Evolutionary conservation across 1,140 invertebrate species (phyloP), one percentile per base, ranked within the genome.

Genomic region (Diorhabda sublineata): DNA sequence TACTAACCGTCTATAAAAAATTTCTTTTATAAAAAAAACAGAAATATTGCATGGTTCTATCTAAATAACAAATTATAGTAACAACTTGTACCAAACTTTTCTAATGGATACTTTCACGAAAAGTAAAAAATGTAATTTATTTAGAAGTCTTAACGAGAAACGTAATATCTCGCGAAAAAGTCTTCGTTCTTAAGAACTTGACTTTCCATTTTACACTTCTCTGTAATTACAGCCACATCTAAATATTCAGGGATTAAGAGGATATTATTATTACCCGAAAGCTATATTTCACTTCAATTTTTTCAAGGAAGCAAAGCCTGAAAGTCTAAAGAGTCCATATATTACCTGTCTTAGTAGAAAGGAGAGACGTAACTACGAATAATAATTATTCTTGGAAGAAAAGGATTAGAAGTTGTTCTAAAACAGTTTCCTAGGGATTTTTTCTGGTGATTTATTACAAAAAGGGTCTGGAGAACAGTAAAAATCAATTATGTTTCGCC

Each of bases 331-430:
- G 47, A 52, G 47, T 52, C 47, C 47, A 52, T 52, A 52, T 52
- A 52, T 52, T 52, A 52, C 47, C 47, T 52, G 47, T 52, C 47
- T 52, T n/a, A 52, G 47, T n/a, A 52, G 3, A 6, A 52, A 52
- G 47, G 47, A 52, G n/a, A n/a, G 47, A 52, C 47, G 47, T 52
- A n/a, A 52, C 47, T 52, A 52, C 47, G 47, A 52, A 52, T 52
- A 52, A 52, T 52, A 52, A 52, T 52, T 52, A 52, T 52, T 52
- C 47, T 8, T 8, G 47, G 47, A 52, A 52, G 47, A 52, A 52
- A 52, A 52, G 47, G 47, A 52, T 52, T 52, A 52, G 47, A 52
- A 52, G n/a, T 52, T 52, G 47, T 52, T 52, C 47, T 52, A 52
- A 52, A 52, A 52, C 47, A 52, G 47, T 52, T 52, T 52, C 47